phyloP scores from a whole-genome alignment of 2,113 vertebrate genomes.

The Turdus rufiventris region DNA sequence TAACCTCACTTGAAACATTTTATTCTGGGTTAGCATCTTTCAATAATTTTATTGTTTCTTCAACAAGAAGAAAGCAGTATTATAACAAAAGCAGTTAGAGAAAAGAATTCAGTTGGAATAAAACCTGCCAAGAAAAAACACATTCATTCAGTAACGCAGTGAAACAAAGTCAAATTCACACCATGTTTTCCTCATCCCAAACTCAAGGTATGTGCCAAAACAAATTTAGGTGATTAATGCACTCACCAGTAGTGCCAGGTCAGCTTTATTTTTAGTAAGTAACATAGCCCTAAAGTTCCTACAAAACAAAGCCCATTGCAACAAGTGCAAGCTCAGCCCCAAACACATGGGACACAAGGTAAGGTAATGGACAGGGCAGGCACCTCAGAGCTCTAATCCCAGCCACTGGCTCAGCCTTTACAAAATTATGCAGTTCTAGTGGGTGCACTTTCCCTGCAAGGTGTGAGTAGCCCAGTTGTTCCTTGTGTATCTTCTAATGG shows the following conservation, averaged over 20 bases:
- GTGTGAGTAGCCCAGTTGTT: background rate
- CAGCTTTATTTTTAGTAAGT: background rate
- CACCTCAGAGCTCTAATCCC: background rate
- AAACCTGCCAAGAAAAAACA: background rate
- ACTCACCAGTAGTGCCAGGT: background rate
- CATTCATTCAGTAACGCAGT: background rate
- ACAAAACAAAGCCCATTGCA: background rate
- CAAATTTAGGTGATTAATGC: constrained; percentile 25
- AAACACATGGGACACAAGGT: background rate
- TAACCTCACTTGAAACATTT: background rate
- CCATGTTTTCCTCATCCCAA: background rate
- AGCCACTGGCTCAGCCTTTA: background rate
- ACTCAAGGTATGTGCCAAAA: background rate
- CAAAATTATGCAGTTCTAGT: background rate
- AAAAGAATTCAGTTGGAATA: background rate
- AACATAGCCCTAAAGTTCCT: background rate
- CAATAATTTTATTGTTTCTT: background rate
- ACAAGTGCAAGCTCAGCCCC: background rate
- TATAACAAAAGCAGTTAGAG: background rate
- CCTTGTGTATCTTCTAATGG: background rate
- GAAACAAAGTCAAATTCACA: background rate
- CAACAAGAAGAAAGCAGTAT: background rate
- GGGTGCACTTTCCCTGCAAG: background rate
- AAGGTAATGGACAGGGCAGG: background rate
- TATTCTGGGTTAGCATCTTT: background rate